phyloP scores from a whole-genome alignment of 2,888 invertebrate genomes.

The Hyles lineata region DNA sequence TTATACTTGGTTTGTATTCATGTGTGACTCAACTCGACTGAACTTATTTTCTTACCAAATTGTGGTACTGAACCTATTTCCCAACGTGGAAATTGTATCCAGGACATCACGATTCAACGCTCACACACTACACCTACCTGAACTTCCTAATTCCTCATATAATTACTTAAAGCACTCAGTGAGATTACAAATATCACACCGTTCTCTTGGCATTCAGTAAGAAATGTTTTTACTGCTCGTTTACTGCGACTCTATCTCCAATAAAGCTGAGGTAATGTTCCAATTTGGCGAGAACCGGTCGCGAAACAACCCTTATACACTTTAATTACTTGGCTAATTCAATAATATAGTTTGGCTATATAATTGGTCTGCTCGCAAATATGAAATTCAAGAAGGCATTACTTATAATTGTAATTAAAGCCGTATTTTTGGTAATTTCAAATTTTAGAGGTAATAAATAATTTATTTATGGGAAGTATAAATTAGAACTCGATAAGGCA shows the following conservation, averaged over 20 bases:
- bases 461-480: neutral
- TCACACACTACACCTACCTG: too few relatives aligned
- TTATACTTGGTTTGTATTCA: neutral
- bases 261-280: slow-evolving; percentile 28
- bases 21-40: too few relatives aligned
- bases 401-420: neutral
- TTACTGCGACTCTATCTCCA: slow-evolving; percentile 22
- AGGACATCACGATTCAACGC: too few relatives aligned
- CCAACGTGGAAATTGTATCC: too few relatives aligned
- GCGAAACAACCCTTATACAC: slow-evolving; percentile 16
- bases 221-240: neutral
- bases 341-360: neutral
- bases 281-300: slow-evolving; percentile 27
- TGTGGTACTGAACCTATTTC: too few relatives aligned
- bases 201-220: neutral
- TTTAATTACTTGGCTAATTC: slow-evolving; percentile 16
- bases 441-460: neutral
- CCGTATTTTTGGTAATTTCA: neutral
- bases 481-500: neutral
- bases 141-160: neutral
- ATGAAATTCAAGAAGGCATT: neutral
- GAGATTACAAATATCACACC: neutral
- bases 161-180: neutral
- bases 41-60: too few relatives aligned
- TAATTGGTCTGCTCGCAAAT: neutral